A percentile compares a stretch with the other conserved stretches of the same genome.
Conservation (phyloP, 1,140 invertebrate genomes). For the Nebria ingens region DNA sequence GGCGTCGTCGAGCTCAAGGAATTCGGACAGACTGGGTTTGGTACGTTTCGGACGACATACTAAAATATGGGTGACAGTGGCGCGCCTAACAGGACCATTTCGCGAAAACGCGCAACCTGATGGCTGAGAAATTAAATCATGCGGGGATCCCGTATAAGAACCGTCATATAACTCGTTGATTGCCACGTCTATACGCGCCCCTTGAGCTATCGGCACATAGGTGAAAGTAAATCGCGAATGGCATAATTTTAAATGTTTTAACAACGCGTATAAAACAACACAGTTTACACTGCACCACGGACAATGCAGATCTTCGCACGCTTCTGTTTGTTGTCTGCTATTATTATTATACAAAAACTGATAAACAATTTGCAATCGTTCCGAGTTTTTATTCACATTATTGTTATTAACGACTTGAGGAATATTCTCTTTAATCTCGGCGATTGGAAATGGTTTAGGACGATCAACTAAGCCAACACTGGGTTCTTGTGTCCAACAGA, state of each 20-base stretch:
- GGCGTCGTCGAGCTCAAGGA: slow-evolving; percentile 70
- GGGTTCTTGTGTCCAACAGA: slow-evolving; percentile 70
- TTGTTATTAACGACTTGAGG: slow-evolving; percentile 36
- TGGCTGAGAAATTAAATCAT: slow-evolving; percentile 65
- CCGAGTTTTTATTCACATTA: slow-evolving; percentile 26
- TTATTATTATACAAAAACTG: slow-evolving; percentile 95
- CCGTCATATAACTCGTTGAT: slow-evolving; percentile 94
- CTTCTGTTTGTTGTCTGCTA: slow-evolving; percentile 88
- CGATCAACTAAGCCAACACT: slow-evolving; percentile 58
- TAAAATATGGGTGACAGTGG: slow-evolving; percentile 78
- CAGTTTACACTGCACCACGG: slow-evolving; percentile 93
- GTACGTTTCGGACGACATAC: slow-evolving; percentile 68
- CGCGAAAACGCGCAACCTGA: slow-evolving; percentile 51
- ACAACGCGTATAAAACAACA: slow-evolving; percentile 71
- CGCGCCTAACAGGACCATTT: slow-evolving; percentile 73
- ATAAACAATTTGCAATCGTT: slow-evolving; percentile 71
- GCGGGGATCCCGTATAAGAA: slow-evolving; percentile 89
- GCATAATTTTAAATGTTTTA: slow-evolving; percentile 88
- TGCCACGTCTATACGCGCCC: slow-evolving; percentile 85
- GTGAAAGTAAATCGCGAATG: slow-evolving; percentile 90
- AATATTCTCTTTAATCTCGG: slow-evolving; percentile 50
- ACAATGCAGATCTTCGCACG: slow-evolving; percentile 82
- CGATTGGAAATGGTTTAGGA: slow-evolving; percentile 42
- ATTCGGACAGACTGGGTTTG: slow-evolving; percentile 68
- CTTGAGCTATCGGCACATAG: slow-evolving; percentile 72